phyloP scores from a whole-genome alignment of 2,888 invertebrate species.

The Germaria angustata region DNA sequence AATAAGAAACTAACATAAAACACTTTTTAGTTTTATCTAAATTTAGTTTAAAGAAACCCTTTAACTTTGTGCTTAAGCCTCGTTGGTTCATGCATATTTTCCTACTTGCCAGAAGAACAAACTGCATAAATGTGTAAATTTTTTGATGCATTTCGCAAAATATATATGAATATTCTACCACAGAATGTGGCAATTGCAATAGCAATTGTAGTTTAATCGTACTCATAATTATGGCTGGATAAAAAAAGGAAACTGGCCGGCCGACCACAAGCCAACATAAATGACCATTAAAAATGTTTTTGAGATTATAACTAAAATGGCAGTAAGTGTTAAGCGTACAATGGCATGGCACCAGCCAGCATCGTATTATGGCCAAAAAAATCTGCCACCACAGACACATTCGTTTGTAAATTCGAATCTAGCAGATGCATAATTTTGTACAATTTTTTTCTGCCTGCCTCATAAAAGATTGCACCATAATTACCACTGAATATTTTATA shows the following conservation, averaged over 20 bases:
- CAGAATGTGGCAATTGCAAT: constrained; percentile 62
- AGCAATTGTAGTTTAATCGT: constrained; percentile 66
- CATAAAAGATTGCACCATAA: constrained; percentile 61
- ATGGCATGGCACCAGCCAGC: constrained; percentile 40
- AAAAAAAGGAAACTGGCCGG: not conserved
- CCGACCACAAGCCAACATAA: constrained; percentile 48
- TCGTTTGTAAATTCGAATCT: constrained; percentile 21
- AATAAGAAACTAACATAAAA: too few species aligned
- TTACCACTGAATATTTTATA: constrained; percentile 57
- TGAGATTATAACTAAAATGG: constrained; percentile 51
- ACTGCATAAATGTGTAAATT: constrained; percentile 23
- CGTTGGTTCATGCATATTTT: not conserved
- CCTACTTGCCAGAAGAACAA: not conserved
- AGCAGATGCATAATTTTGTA: not conserved
- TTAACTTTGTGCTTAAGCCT: not conserved
- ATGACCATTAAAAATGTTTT: constrained; percentile 61
- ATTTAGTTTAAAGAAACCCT: not conserved
- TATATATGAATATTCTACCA: constrained; percentile 31
- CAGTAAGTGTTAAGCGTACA: constrained; percentile 64
- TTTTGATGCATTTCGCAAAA: constrained; percentile 40
- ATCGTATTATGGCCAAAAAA: constrained; percentile 12
- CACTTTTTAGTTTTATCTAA: too few species aligned
- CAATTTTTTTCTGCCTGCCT: not conserved
- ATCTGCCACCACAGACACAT: constrained; percentile 5
- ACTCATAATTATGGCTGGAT: constrained; percentile 55